These are phyloP conservation scores for Vanacampus margaritifer DNA, from an alignment of 2,113 vertebrate genomes.

Conservation along the genomic window DNA sequence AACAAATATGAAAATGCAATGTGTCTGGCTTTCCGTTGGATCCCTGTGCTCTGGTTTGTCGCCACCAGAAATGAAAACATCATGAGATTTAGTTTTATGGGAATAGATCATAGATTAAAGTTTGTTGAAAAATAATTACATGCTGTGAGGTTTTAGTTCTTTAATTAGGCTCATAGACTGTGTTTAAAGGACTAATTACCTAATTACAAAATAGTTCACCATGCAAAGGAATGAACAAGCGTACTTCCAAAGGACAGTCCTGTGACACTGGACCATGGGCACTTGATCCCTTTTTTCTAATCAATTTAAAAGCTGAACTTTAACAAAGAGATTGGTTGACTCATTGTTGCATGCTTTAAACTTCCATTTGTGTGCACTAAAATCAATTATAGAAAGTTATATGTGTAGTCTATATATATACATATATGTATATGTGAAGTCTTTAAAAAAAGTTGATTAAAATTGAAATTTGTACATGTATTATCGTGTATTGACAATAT, in stretches of 20 bases:
- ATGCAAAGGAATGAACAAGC: neutral
- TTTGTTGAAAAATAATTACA: slow-evolving; percentile 21
- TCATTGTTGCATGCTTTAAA: slow-evolving; percentile 11
- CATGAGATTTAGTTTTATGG: slow-evolving; percentile 20
- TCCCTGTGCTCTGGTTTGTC: slow-evolving; percentile 20
- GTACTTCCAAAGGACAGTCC: slow-evolving; percentile 1
- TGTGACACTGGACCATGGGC: slow-evolving; percentile 37
- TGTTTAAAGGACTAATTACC: neutral
- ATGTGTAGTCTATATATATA: too few species aligned
- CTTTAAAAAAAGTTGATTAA: neutral
- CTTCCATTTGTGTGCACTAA: slow-evolving; percentile 21
- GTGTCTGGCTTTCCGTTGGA: slow-evolving; percentile 40
- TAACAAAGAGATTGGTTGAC: slow-evolving; percentile 35
- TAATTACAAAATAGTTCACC: neutral
- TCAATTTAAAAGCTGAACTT: slow-evolving; percentile 45
- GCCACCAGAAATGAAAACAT: slow-evolving; percentile 51
- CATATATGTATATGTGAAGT: too few species aligned
- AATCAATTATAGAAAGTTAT: slow-evolving; percentile 14
- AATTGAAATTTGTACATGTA: neutral
- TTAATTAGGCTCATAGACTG: slow-evolving; percentile 5
- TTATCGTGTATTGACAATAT: neutral
- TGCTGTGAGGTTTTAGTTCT: neutral
- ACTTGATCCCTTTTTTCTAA: slow-evolving; percentile 29
- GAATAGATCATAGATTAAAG: slow-evolving; percentile 23
- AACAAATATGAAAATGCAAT: slow-evolving; percentile 11